Evolutionary conservation across 2,113 vertebrate species (phyloP), one percentile per base, ranked within the genome.

Genomic region (Pluvialis apricaria): DNA sequence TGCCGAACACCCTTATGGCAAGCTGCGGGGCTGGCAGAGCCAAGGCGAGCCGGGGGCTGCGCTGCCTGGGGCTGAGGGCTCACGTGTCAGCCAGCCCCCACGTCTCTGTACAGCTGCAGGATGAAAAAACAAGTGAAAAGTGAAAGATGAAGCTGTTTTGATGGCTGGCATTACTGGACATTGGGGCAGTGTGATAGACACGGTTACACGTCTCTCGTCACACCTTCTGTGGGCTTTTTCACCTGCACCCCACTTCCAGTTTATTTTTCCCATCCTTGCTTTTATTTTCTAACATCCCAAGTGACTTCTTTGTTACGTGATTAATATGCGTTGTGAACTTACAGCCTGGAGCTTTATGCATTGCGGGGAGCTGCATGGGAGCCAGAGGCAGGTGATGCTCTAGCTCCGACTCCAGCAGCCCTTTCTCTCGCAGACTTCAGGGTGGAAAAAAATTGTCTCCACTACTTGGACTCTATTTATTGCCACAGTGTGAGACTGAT

Each of bases 401-500:
- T 29, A 19, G 44, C 92, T 71, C 82, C 3, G 11, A 0, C 88
- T 94, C 83, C 69, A 25, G 45, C 62, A 91, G 66, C 65, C 57
- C 73, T 75, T 92, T 71, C 84, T 69, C 69, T 54, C 6, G 2
- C 61, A 61, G 54, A 79, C 83, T 89, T 40, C 1, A 0, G 91
- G 88, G 49, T 29, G 40, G 66, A 61, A 88, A 92, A 84, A 70
- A 65, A 66, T 9, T 44, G 36, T 92, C 86, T 96, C 51, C 4
- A 1, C 83, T 82, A 1, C 83, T 82, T 91, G 91, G 86, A 82
- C 69, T 80, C 65, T 79, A 13, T 95, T 96, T 96, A 83, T 94
- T 94, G 91, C 91, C 85, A 65, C 52, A 49, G 73, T 32, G 81
- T 95, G 97, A 97, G 96, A 47, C 94, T 96, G 96, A 97, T 96